phyloP scores from a whole-genome alignment of 2,888 invertebrate species.

The Tetrapedia diversipes region DNA sequence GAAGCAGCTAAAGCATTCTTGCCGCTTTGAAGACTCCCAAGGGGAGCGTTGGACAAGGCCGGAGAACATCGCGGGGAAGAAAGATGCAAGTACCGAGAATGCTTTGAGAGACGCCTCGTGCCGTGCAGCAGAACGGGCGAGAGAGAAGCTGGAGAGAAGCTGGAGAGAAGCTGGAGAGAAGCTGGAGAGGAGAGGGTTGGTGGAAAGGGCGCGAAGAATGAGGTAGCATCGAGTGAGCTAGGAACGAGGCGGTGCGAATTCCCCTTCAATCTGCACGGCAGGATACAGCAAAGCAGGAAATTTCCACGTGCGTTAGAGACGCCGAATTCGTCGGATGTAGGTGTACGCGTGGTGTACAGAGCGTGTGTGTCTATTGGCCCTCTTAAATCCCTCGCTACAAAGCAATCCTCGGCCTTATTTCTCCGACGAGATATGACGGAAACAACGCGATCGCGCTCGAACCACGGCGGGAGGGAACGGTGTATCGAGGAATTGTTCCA shows the following conservation, averaged over 20 bases:
- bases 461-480: neutral
- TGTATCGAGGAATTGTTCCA: conserved; percentile 1
- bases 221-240: conserved; percentile 38
- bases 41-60: conserved; percentile 38
- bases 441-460: conserved; percentile 15
- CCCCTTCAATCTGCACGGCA: conserved; percentile 44
- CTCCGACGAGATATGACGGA: conserved; percentile 2
- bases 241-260: conserved; percentile 57
- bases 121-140: neutral
- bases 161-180: neutral
- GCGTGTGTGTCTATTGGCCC: conserved; percentile 50
- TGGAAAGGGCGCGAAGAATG: conserved; percentile 49
- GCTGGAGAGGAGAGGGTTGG: conserved; percentile 14
- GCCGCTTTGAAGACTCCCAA: conserved; percentile 66
- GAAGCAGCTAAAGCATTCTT: conserved; percentile 52
- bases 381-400: conserved; percentile 25
- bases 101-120: conserved; percentile 49
- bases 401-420: conserved; percentile 21
- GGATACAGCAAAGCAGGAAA: conserved; percentile 51
- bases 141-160: neutral
- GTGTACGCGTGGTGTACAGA: neutral
- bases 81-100: conserved; percentile 50
- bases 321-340: conserved; percentile 54
- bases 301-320: conserved; percentile 55
- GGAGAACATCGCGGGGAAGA: conserved; percentile 35